A percentile compares a stretch with the other conserved stretches of the same genome.
phyloP scores from a whole-genome alignment of 2,888 invertebrate genomes.

The Hydroisotoma schaefferi region DNA sequence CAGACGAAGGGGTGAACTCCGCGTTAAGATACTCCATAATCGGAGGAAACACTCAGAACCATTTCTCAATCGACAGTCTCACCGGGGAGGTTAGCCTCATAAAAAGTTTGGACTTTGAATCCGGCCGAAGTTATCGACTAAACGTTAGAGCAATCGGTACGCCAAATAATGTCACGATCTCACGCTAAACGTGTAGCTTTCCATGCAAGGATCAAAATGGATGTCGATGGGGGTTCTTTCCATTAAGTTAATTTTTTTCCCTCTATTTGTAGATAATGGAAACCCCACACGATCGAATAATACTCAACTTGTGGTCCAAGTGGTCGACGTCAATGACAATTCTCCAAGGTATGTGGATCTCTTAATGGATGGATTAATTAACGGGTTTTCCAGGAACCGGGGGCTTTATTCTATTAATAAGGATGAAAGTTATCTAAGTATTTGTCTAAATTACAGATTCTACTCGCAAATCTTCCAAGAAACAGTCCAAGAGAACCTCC shows the following conservation, averaged over 20 bases:
- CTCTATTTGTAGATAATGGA: slow-evolving; percentile 69
- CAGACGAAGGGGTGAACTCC: slow-evolving; percentile 88
- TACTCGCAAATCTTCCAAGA: slow-evolving; percentile 89
- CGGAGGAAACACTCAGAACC: slow-evolving; percentile 88
- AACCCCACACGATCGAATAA: slow-evolving; percentile 91
- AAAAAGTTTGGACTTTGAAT: slow-evolving; percentile 74
- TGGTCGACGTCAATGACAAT: slow-evolving; percentile 89
- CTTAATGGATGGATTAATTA: neutral
- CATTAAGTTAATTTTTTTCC: slow-evolving; percentile 2
- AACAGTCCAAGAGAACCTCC: slow-evolving; percentile 85
- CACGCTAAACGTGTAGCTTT: neutral
- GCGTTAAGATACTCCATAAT: slow-evolving; percentile 91
- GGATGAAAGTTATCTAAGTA: neutral
- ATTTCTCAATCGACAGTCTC: slow-evolving; percentile 89
- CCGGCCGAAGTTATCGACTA: slow-evolving; percentile 75
- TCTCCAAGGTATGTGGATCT: slow-evolving; percentile 3
- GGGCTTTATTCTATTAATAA: neutral
- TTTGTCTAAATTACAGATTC: slow-evolving; percentile 59
- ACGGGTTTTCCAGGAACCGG: too few relatives aligned
- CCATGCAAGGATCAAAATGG: neutral
- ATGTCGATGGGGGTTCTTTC: neutral
- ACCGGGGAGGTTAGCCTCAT: slow-evolving; percentile 76
- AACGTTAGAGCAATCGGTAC: slow-evolving; percentile 83
- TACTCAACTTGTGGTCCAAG: slow-evolving; percentile 85
- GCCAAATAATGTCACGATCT: slow-evolving; percentile 9